phyloP scores from a whole-genome alignment of 2,797 vertebrate species.

The Cyprinella venusta region DNA sequence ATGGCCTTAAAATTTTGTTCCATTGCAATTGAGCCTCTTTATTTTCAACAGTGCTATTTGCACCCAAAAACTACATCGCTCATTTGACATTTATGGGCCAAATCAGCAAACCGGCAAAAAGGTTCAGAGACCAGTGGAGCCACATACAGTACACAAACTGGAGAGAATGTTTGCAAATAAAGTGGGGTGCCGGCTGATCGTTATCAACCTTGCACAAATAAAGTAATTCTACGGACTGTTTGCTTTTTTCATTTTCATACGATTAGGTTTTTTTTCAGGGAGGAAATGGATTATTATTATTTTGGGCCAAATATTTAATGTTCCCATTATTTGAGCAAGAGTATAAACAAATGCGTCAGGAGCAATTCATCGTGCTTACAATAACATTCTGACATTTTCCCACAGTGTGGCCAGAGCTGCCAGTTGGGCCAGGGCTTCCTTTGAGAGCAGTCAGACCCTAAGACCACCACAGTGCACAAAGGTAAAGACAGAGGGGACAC shows the following conservation, averaged over 20 bases:
- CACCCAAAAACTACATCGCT: conserved; percentile 27
- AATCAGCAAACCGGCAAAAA: conserved; percentile 44
- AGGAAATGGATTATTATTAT: conserved; percentile 81
- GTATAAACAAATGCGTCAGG: conserved; percentile 81
- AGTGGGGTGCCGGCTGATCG: conserved; percentile 63
- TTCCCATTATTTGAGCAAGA: conserved; percentile 79
- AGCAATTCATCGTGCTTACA: conserved; percentile 75
- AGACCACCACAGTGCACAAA: conserved; percentile 62
- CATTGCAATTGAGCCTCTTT: conserved; percentile 15
- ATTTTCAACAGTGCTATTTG: not conserved
- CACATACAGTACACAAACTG: conserved; percentile 61
- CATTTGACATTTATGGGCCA: conserved; percentile 38
- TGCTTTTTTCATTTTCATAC: conserved; percentile 72
- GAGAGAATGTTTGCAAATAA: conserved; percentile 67
- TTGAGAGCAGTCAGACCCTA: conserved; percentile 66
- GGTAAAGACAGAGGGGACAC: conserved; percentile 34
- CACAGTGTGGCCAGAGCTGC: conserved; percentile 72
- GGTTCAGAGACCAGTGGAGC: conserved; percentile 56
- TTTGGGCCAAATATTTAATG: conserved; percentile 82
- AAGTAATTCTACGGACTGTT: conserved; percentile 68
- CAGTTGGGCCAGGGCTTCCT: conserved; percentile 56
- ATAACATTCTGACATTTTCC: conserved; percentile 79
- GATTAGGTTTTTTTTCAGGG: conserved; percentile 65
- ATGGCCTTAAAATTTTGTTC: not conserved
- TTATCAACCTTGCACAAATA: conserved; percentile 67